Evolutionary conservation across 2,113 vertebrate genomes (phyloP).

Genomic region (Saguinus midas): DNA sequence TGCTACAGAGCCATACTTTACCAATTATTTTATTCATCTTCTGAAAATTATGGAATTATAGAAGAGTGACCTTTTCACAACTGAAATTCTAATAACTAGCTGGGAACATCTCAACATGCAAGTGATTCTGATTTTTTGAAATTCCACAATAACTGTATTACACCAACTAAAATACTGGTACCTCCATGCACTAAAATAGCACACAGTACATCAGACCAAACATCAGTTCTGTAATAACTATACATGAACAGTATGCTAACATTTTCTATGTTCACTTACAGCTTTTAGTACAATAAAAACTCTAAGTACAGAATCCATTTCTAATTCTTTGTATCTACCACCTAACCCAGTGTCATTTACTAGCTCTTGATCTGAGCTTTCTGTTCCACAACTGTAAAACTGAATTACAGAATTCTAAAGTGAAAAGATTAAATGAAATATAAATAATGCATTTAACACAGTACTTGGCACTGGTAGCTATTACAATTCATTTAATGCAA

Average conservation of each 20-base stretch:
- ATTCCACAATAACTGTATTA: neutral
- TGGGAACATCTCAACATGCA: neutral
- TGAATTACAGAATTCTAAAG: neutral
- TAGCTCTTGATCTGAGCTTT: neutral
- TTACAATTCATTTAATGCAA: constrained; percentile 34
- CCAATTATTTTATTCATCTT: neutral
- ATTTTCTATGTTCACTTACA: neutral
- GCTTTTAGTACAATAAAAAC: neutral
- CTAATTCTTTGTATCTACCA: neutral
- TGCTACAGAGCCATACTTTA: neutral
- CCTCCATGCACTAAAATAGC: neutral
- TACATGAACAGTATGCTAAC: neutral
- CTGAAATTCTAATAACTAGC: constrained; percentile 34
- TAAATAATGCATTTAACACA: constrained; percentile 43
- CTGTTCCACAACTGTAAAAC: neutral
- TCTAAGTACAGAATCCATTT: neutral
- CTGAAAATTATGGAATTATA: constrained; percentile 19
- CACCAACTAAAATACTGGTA: neutral
- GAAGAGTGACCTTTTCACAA: neutral
- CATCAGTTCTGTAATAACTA: neutral
- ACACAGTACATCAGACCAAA: neutral
- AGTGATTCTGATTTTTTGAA: neutral
- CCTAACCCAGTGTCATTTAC: neutral
- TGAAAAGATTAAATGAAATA: constrained; percentile 7
- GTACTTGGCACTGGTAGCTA: neutral